A percentile compares a stretch with the other conserved stretches of the same genome.
Conservation (phyloP, 23 tunicate genomes). For the Halocynthia roretzi region DNA sequence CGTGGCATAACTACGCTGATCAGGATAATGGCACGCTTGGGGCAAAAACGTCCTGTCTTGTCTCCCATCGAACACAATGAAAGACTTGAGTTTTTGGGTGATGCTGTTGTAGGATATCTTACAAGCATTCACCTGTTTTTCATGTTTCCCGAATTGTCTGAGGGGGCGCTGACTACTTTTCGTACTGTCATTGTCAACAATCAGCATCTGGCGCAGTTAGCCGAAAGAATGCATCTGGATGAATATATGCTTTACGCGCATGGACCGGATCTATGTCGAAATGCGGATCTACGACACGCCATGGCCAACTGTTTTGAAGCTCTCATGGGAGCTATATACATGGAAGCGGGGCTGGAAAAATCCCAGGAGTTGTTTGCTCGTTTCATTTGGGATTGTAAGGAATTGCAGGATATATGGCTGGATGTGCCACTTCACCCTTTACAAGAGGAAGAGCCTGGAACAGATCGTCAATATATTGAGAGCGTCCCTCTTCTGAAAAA, state of each 20-base stretch:
- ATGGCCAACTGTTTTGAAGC: slow-evolving; percentile 99
- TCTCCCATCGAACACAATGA: slow-evolving; percentile 97
- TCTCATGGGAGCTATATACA: slow-evolving; percentile 91
- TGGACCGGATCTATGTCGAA: slow-evolving; percentile 87
- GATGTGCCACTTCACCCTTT: slow-evolving; percentile 78
- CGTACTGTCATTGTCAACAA: slow-evolving; percentile 86
- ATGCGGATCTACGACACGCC: slow-evolving; percentile 85
- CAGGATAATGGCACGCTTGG: slow-evolving; percentile 92
- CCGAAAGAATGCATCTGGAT: slow-evolving; percentile 73
- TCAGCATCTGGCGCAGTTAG: slow-evolving; percentile 72
- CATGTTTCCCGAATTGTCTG: slow-evolving; percentile 87
- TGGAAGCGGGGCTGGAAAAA: slow-evolving; percentile 84
- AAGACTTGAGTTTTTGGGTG: slow-evolving; percentile 89
- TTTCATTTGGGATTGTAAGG: slow-evolving; percentile 65
- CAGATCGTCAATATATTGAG: slow-evolving; percentile 64
- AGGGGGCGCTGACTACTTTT: slow-evolving; percentile 95
- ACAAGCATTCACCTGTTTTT: slow-evolving; percentile 74
- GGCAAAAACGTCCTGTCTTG: slow-evolving; percentile 72
- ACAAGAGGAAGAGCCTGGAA: slow-evolving; percentile 82
- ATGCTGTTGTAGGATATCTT: slow-evolving; percentile 91
- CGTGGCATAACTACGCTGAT: slow-evolving; percentile 94
- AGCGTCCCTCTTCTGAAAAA: slow-evolving; percentile 58
- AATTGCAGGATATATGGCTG: slow-evolving; percentile 65
- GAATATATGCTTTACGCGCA: slow-evolving; percentile 91
- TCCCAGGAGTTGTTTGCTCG: slow-evolving; percentile 64